These are phyloP conservation scores for Hydrophis major DNA, from an alignment of 2,797 vertebrate species.

Conservation along the genomic window DNA sequence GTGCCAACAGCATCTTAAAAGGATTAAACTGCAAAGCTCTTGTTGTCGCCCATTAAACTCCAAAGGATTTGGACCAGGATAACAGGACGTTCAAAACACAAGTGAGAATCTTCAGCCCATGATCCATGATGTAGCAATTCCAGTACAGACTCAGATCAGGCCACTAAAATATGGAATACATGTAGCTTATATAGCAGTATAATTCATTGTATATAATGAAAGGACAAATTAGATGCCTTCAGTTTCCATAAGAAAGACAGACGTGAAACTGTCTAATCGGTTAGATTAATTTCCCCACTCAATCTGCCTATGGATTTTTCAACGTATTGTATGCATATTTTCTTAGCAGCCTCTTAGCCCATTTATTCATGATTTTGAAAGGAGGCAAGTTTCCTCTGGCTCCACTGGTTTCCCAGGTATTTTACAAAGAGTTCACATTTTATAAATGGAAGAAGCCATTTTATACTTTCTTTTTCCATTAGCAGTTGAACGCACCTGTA, in stretches of 20 bases:
- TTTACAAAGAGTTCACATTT: not conserved
- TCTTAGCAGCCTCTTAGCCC: not conserved
- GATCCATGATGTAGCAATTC: not conserved
- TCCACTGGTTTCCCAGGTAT: not conserved
- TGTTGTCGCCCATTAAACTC: not conserved
- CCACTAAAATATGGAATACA: not conserved
- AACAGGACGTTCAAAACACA: not conserved
- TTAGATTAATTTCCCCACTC: not conserved
- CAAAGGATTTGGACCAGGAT: not conserved
- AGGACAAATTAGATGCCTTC: not conserved
- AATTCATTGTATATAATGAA: not conserved
- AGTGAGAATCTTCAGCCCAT: not conserved
- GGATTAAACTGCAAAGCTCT: not conserved
- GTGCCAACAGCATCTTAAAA: not conserved
- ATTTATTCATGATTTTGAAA: not conserved
- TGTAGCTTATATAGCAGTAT: not conserved
- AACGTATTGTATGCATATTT: not conserved
- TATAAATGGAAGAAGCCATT: not conserved
- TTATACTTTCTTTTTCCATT: slow-evolving; percentile 23
- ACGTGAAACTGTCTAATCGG: not conserved
- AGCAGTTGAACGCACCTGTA: slow-evolving; percentile 46
- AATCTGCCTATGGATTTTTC: not conserved
- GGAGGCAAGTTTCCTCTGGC: not conserved
- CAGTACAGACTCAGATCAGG: not conserved
- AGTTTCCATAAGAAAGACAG: not conserved